Base-by-base conservation (phyloP, 2,113 vertebrate genomes). In the Aptenodytes patagonicus region DNA sequence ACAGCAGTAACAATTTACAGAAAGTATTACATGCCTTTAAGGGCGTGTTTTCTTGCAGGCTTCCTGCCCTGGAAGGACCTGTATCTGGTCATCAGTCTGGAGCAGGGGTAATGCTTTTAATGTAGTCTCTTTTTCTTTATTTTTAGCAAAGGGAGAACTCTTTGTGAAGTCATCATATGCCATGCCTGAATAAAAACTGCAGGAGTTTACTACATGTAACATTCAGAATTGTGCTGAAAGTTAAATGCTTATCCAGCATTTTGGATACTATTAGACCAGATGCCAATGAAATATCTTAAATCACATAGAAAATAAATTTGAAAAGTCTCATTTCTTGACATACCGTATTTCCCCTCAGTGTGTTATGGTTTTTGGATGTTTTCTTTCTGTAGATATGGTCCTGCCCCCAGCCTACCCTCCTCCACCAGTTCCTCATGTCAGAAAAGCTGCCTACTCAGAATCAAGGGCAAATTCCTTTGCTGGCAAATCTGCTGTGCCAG, bases 391-490 rank as follows among this genome's bases (percentile, higher is more conserved):
- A 98, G 98, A 98, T 17, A 72, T 98, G 95, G 97, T 95, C 31
- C 98, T 98, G 29, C 99, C 99, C 3, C 99, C 99, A 9, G 95
- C 98, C 5, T 99, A 99, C 94, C 99, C 99, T 0, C 99, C 99
- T 26, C 99, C 99, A 0, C 99, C 99, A 0, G 97, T 99, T 57
- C 99, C 99, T 62, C 47, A 65, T 1, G 11, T 91, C 83, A 96
- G 97, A 94, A 98, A 97, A 90, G n/a, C 85, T 52, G 69, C 69
- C 75, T 95, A 92, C 70, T 72, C 78, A 0, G 77, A 97, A 29
- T 26, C 69, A 13, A 98, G 97, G 32, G 42, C 94, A 20, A 46
- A 96, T 71, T 97, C 98, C 85, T 97, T 98, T 64, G 46, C 86
- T 72, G 95, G 96, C 69, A 97, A 97, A 93, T n/a, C 97, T 31